Percentiles rank a stretch among this genome's conserved stretches.
These are phyloP conservation scores for Cyprinodon brontotheroides DNA, from an alignment of 2,113 vertebrate genomes.

Conservation along the genomic window DNA sequence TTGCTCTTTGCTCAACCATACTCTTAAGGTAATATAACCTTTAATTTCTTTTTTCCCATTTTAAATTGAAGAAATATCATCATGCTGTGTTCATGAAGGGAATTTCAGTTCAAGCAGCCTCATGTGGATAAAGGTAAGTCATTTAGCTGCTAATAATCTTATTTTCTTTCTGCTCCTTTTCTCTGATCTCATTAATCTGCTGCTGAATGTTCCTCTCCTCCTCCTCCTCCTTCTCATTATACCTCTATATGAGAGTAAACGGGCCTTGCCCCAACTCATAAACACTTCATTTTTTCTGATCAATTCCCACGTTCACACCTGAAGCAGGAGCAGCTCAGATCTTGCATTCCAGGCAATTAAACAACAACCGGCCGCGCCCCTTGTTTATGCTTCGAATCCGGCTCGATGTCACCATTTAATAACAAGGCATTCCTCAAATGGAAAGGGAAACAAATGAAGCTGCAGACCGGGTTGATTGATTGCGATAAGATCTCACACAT, in stretches of 20 bases:
- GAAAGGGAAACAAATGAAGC: slow-evolving; percentile 9
- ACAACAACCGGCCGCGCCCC: slow-evolving; percentile 11
- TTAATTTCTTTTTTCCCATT: not conserved
- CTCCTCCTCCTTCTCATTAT: slow-evolving; percentile 45
- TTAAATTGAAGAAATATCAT: not conserved
- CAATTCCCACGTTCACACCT: slow-evolving; percentile 17
- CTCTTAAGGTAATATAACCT: not conserved
- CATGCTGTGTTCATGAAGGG: not conserved
- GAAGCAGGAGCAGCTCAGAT: not conserved
- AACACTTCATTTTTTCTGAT: slow-evolving; percentile 50
- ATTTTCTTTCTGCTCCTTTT: too few relatives aligned
- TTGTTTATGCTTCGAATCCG: slow-evolving; percentile 27
- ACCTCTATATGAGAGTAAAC: slow-evolving; percentile 36
- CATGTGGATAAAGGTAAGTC: slow-evolving; percentile 16
- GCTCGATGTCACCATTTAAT: slow-evolving; percentile 35
- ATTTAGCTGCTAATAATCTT: not conserved
- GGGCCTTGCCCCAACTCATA: slow-evolving; percentile 31
- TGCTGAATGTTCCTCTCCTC: not conserved
- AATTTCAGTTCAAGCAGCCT: not conserved
- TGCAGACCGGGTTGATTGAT: not conserved
- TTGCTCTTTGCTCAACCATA: not conserved
- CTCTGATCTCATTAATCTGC: not conserved
- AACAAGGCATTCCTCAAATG: slow-evolving; percentile 6
- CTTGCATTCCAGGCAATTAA: slow-evolving; percentile 48
- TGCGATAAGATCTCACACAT: not conserved